These are phyloP conservation scores for Betta splendens DNA, from an alignment of 2,797 vertebrate species.

Conservation along the genomic window DNA sequence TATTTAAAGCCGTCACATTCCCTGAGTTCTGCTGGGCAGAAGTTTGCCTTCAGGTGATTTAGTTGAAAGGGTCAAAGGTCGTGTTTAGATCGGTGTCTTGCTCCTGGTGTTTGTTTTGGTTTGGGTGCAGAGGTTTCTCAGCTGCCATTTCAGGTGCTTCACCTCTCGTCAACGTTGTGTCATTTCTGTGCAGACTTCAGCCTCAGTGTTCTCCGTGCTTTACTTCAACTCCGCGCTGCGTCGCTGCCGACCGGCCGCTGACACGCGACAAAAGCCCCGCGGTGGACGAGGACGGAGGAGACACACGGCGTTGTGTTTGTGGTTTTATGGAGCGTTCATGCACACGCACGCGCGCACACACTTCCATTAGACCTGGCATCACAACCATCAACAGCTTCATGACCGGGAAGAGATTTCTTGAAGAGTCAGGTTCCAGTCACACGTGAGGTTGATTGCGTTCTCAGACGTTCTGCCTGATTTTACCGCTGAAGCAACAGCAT, in stretches of 20 bases:
- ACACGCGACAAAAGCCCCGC: conserved; percentile 44
- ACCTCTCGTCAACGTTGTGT: too few species aligned
- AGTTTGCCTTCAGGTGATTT: conserved; percentile 4
- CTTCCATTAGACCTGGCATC: conserved; percentile 20
- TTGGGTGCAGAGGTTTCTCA: background rate
- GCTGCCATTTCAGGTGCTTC: background rate
- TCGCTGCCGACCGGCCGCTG: conserved; percentile 34
- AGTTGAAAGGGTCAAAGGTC: conserved; percentile 36
- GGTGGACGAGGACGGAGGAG: conserved; percentile 33
- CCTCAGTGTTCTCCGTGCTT: too few species aligned
- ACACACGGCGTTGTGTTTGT: conserved; percentile 45
- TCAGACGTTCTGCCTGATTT: conserved; percentile 31
- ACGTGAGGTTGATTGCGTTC: conserved; percentile 33
- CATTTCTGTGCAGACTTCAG: too few species aligned
- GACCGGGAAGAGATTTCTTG: too few species aligned
- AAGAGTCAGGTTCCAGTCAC: conserved; percentile 4
- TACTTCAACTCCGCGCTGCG: too few species aligned
- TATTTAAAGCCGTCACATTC: conserved; percentile 4
- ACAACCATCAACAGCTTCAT: too few species aligned
- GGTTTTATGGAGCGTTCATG: conserved; percentile 15
- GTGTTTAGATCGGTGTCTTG: conserved; percentile 18
- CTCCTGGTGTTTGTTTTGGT: conserved; percentile 16
- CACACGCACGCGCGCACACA: background rate
- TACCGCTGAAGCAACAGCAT: too few species aligned
- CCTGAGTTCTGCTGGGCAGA: background rate